These are phyloP conservation scores for Anoplophora glabripennis DNA, from an alignment of 1,140 invertebrate species.

Conservation along the genomic window DNA sequence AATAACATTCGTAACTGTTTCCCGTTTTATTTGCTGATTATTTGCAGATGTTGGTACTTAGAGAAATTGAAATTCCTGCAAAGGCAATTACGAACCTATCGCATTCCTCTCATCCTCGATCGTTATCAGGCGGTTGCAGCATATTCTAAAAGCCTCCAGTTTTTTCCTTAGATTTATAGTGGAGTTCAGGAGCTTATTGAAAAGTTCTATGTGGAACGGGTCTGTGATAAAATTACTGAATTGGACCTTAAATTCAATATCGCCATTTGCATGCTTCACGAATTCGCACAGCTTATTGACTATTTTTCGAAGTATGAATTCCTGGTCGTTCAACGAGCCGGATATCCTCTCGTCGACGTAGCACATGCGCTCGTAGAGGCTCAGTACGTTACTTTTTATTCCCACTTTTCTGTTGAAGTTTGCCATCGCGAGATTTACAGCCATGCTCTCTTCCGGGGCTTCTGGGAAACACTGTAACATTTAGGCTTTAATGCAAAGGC, in stretches of 20 bases:
- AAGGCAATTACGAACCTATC: conserved; percentile 22
- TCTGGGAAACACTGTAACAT: conserved; percentile 29
- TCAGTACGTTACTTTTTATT: conserved; percentile 32
- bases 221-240: not conserved
- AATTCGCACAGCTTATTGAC: conserved; percentile 24
- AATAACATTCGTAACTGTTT: too few relatives aligned
- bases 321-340: conserved; percentile 23
- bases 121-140: conserved; percentile 32
- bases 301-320: conserved; percentile 32
- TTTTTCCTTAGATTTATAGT: conserved; percentile 25
- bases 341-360: conserved; percentile 26
- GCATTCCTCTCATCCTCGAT: conserved; percentile 37
- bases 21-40: too few relatives aligned
- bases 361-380: conserved; percentile 34
- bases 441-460: conserved; percentile 30
- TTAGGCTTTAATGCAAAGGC: too few relatives aligned
- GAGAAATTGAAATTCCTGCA: too few relatives aligned
- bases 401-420: conserved; percentile 32
- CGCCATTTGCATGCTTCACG: conserved; percentile 5
- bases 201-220: conserved; percentile 20
- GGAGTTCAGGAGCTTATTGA: conserved; percentile 26
- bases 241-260: too few relatives aligned
- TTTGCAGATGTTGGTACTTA: too few relatives aligned
- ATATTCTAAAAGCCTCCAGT: conserved; percentile 31
- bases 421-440: conserved; percentile 32